phyloP scores from a whole-genome alignment of 2,797 vertebrate genomes.

The Sebastes hubbsi region DNA sequence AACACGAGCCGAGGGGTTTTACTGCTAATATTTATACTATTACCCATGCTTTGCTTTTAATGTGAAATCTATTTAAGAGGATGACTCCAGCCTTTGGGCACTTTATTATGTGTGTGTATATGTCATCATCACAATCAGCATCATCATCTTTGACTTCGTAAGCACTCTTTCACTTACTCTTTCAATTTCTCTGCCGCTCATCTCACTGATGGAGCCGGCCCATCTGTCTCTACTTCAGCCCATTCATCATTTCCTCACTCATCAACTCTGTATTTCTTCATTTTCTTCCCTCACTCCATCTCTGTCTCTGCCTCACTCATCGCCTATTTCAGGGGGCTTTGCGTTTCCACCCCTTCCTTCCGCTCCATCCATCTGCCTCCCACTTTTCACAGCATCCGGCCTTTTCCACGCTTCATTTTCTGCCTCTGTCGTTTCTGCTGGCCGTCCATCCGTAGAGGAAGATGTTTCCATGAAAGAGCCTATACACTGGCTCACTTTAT shows the following conservation, averaged over 20 bases:
- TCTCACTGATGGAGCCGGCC: constrained; percentile 30
- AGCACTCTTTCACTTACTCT: constrained; percentile 45
- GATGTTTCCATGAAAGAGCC: constrained; percentile 8
- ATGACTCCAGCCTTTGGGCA: constrained; percentile 43
- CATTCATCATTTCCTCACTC: constrained; percentile 76
- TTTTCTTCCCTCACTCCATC: constrained; percentile 66
- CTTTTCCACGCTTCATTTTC: constrained; percentile 35
- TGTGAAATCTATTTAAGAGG: constrained; percentile 59
- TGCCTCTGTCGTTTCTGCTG: constrained; percentile 27
- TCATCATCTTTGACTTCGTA: constrained; percentile 38
- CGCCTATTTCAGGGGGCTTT: constrained; percentile 29
- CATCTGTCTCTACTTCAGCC: constrained; percentile 64
- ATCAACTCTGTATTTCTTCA: constrained; percentile 70
- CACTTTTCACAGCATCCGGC: constrained; percentile 27
- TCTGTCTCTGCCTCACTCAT: constrained; percentile 57
- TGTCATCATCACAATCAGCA: constrained; percentile 29
- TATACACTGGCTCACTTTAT: not conserved
- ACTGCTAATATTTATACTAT: constrained; percentile 57
- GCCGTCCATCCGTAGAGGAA: constrained; percentile 25
- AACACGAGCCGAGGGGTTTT: constrained; percentile 47
- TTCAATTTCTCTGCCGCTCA: constrained; percentile 38
- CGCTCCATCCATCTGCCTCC: constrained; percentile 49
- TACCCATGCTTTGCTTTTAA: constrained; percentile 56
- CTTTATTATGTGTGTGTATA: constrained; percentile 7
- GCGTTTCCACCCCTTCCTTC: constrained; percentile 28